Evolutionary conservation across 2,888 invertebrate species (phyloP).

Genomic region (Exephanes ischioxanthus): DNA sequence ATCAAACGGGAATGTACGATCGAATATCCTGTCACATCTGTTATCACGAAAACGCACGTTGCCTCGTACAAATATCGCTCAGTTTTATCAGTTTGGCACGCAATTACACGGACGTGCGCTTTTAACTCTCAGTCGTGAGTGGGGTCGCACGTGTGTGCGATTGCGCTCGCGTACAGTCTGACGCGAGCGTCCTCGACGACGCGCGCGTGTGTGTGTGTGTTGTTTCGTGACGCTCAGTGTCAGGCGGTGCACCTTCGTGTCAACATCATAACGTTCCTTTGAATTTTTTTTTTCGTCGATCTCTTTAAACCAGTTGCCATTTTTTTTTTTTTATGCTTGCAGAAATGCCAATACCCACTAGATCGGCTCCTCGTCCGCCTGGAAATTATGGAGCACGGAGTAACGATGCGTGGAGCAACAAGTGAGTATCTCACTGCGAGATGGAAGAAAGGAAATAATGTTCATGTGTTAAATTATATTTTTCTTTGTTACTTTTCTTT

Average conservation of each 20-base stretch:
- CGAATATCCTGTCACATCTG: slow-evolving; percentile 53
- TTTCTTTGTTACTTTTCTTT: slow-evolving; percentile 22
- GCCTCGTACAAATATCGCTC: slow-evolving; percentile 27
- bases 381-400: slow-evolving; percentile 82
- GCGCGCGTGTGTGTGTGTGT: slow-evolving; percentile 57
- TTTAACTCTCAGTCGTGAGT: slow-evolving; percentile 24
- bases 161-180: slow-evolving; percentile 11
- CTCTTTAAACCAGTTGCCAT: slow-evolving; percentile 35
- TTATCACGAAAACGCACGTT: slow-evolving; percentile 55
- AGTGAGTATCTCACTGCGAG: slow-evolving; percentile 72
- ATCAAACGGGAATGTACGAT: not conserved
- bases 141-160: slow-evolving; percentile 39
- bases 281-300: slow-evolving; percentile 20
- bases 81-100: slow-evolving; percentile 63
- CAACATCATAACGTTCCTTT: slow-evolving; percentile 53
- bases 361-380: slow-evolving; percentile 87
- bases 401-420: slow-evolving; percentile 77
- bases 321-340: slow-evolving; percentile 71
- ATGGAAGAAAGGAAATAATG: not conserved
- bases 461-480: not conserved
- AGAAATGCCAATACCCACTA: slow-evolving; percentile 88
- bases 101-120: slow-evolving; percentile 60
- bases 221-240: slow-evolving; percentile 69
- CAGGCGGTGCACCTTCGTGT: slow-evolving; percentile 67
- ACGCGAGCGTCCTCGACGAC: slow-evolving; percentile 49